Evolutionary conservation across 2,113 vertebrate species (phyloP).

Genomic region (Colius striatus): DNA sequence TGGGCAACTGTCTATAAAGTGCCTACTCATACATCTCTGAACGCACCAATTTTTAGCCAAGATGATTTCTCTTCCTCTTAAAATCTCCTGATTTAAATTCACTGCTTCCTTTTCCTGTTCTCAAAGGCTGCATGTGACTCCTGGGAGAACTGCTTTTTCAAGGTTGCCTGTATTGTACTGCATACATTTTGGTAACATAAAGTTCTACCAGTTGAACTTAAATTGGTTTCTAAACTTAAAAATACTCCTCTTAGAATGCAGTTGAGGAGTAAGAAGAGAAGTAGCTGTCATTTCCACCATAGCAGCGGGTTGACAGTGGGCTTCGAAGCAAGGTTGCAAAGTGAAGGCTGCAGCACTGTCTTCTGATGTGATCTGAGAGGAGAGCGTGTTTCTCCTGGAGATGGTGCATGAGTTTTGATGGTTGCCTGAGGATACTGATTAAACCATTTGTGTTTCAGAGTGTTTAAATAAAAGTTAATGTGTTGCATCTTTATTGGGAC

Average conservation of each 20-base stretch:
- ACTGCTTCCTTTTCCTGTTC: conserved; percentile 34
- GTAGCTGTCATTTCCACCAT: not conserved
- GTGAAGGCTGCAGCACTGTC: not conserved
- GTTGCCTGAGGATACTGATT: not conserved
- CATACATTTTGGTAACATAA: not conserved
- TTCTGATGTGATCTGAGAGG: not conserved
- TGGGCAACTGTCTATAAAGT: not conserved
- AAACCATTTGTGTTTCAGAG: not conserved
- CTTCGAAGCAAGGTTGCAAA: not conserved
- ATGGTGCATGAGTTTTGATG: not conserved
- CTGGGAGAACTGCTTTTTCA: conserved; percentile 21
- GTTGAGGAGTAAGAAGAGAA: not conserved
- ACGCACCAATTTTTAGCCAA: not conserved
- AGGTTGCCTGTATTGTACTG: not conserved
- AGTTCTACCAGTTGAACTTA: not conserved
- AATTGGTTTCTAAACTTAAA: not conserved
- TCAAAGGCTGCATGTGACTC: not conserved
- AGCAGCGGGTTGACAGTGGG: not conserved
- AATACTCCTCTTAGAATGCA: not conserved
- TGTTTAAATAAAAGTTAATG: conserved; percentile 13
- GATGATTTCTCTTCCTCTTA: conserved; percentile 1
- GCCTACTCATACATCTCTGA: not conserved
- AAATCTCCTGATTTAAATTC: not conserved
- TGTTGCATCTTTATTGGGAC: not conserved
- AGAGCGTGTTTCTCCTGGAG: not conserved